Evolutionary conservation across 1,140 invertebrate species (phyloP).

Genomic region (Aphaenogaster rudis): DNA sequence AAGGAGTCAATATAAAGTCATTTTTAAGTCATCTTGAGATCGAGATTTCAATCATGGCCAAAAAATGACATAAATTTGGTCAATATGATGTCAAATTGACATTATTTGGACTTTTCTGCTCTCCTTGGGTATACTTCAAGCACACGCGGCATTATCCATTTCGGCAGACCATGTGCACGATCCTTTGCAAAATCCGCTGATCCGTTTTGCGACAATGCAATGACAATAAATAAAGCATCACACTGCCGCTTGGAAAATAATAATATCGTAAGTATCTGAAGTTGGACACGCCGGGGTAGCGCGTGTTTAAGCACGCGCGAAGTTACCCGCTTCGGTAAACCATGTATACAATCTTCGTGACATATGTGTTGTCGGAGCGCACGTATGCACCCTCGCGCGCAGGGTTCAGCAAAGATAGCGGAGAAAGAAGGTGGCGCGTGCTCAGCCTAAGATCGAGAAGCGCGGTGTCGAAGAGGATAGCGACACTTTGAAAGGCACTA

Average conservation of each 20-base stretch:
- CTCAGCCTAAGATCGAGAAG: slow-evolving; percentile 51
- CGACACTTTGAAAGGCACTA: slow-evolving; percentile 62
- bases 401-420: slow-evolving; percentile 11
- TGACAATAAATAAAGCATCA: background rate
- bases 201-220: background rate
- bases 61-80: no score
- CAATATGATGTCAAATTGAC: no score
- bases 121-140: background rate
- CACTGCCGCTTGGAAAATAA: background rate
- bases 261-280: background rate
- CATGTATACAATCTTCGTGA: slow-evolving; percentile 18
- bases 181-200: background rate
- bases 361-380: slow-evolving; percentile 14
- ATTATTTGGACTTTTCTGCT: no score
- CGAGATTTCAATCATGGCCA: no score
- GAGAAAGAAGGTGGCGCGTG: slow-evolving; percentile 39
- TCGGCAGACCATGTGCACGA: background rate
- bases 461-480: slow-evolving; percentile 70
- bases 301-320: background rate
- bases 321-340: background rate
- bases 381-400: background rate
- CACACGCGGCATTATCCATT: background rate
- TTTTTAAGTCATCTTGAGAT: no score
- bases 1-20: no score
- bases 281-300: background rate